Conservation (phyloP, 2,888 invertebrate species). For the Leptopilina syphax region DNA sequence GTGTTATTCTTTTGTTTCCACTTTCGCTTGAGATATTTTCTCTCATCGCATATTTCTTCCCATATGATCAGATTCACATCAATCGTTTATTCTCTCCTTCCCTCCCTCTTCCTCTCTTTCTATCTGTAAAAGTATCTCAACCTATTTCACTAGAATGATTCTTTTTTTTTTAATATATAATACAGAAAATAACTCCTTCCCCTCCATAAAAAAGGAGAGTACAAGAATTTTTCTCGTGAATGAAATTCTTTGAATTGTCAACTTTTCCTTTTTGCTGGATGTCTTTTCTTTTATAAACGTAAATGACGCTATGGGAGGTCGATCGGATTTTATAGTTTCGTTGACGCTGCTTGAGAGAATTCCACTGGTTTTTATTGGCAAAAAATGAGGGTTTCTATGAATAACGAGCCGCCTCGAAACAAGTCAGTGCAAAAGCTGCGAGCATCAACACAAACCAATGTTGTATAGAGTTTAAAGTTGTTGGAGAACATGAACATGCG, state of each 20-base stretch:
- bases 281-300: constrained; percentile 7
- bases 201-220: too few relatives aligned
- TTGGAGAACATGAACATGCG: constrained; percentile 16
- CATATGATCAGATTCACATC: not conserved
- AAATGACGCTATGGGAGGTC: constrained; percentile 37
- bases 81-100: not conserved
- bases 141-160: too few relatives aligned
- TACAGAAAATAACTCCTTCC: too few relatives aligned
- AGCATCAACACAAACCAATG: not conserved
- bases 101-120: not conserved
- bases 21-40: not conserved
- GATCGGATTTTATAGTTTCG: constrained; percentile 44
- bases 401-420: constrained; percentile 33
- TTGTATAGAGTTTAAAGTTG: not conserved
- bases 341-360: constrained; percentile 30
- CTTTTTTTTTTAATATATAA: too few relatives aligned
- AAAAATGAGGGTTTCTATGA: constrained; percentile 37
- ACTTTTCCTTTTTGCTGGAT: not conserved
- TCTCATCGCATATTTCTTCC: not conserved
- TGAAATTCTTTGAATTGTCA: constrained; percentile 4
- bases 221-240: not conserved
- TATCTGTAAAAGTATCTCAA: too few relatives aligned
- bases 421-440: constrained; percentile 10
- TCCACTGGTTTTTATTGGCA: constrained; percentile 31
- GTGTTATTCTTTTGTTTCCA: constrained; percentile 16